Percentiles rank a stretch among this genome's conserved stretches.
Evolutionary conservation across 2,113 vertebrate species (phyloP).

Genomic region (Papio anubis): DNA sequence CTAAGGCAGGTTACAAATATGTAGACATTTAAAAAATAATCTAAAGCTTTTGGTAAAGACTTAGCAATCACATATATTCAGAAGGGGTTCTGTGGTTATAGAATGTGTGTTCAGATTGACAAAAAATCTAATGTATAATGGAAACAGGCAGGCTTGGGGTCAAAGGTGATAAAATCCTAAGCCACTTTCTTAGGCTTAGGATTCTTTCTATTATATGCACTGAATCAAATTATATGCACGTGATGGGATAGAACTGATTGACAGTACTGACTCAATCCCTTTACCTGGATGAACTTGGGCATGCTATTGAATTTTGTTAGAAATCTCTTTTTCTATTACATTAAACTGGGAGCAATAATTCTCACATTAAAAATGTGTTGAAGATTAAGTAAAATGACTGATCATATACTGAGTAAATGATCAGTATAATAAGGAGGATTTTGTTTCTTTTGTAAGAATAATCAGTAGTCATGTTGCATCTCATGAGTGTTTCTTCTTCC

Average conservation of each 20-base stretch:
- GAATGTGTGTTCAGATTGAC: neutral
- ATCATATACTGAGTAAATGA: neutral
- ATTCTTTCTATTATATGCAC: too few relatives aligned
- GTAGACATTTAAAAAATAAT: neutral
- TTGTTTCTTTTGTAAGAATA: neutral
- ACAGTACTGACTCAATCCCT: neutral
- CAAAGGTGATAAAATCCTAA: constrained; percentile 37
- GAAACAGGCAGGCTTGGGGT: constrained; percentile 45
- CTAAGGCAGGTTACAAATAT: neutral
- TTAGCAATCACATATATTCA: neutral
- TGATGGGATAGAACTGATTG: neutral
- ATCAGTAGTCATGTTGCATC: neutral
- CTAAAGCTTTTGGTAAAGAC: constrained; percentile 50
- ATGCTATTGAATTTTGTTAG: neutral
- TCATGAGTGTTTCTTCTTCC: neutral
- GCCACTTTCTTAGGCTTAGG: neutral
- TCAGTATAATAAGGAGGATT: neutral
- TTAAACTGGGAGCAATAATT: neutral
- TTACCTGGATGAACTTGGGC: neutral
- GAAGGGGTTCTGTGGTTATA: neutral
- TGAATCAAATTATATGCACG: too few relatives aligned
- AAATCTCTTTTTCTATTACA: neutral
- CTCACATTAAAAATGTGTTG: neutral
- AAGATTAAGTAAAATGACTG: neutral
- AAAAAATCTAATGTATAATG: neutral